Evolutionary conservation across 2,113 vertebrate genomes (phyloP).

Genomic region (Notothenia coriiceps): DNA sequence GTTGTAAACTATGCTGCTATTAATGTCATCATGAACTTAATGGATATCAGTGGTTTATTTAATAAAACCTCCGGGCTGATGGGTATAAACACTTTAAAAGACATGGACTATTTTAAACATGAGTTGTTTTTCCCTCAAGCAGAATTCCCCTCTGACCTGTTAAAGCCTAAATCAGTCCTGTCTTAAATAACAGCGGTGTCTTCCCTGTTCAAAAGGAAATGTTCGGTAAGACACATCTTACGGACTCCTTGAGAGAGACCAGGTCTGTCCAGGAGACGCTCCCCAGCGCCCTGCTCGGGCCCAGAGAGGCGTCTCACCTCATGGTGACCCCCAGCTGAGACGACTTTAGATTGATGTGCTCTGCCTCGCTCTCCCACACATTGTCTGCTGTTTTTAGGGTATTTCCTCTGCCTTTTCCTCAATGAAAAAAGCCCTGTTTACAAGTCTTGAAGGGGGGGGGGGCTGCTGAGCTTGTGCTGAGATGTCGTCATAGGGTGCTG

Average conservation of each 20-base stretch:
- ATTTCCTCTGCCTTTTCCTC: conserved; percentile 69
- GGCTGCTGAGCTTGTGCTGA: conserved; percentile 63
- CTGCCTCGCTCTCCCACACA: conserved; percentile 68
- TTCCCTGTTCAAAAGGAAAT: conserved; percentile 10
- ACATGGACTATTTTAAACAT: conserved; percentile 4
- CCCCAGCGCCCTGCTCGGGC: conserved; percentile 23
- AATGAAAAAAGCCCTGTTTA: conserved; percentile 58
- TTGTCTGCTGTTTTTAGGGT: conserved; percentile 68
- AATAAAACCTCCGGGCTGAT: conserved; percentile 17
- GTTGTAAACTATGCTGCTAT: conserved; percentile 47
- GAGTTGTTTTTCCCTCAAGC: conserved; percentile 3
- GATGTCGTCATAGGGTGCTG: conserved; percentile 64
- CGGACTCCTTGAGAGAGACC: conserved; percentile 61
- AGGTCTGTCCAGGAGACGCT: conserved; percentile 49
- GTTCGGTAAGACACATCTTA: conserved; percentile 20
- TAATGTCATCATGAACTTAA: conserved; percentile 45
- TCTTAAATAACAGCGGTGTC: conserved; percentile 3
- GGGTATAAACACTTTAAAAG: conserved; percentile 24
- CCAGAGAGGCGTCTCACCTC: conserved; percentile 67
- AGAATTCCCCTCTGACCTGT: conserved; percentile 12
- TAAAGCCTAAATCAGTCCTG: background rate
- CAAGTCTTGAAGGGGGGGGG: conserved; percentile 8
- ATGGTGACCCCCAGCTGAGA: conserved; percentile 69
- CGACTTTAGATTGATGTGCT: conserved; percentile 71
- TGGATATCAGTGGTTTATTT: conserved; percentile 53